Evolutionary conservation across 2,888 invertebrate genomes (phyloP).

Genomic region (Drosophila neotestacea): DNA sequence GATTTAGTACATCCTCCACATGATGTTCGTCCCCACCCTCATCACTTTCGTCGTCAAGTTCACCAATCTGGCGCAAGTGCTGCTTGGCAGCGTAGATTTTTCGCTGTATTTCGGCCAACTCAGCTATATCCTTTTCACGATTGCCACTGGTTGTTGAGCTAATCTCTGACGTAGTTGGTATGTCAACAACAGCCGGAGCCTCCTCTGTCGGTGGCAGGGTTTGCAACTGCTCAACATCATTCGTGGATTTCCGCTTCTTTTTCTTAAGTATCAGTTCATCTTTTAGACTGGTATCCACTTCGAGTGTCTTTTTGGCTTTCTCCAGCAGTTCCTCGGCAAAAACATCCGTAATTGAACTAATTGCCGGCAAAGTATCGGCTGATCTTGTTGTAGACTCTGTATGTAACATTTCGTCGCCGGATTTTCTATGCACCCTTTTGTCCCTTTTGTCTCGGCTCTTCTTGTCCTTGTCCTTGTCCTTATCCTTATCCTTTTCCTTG

Average conservation of each 20-base stretch:
- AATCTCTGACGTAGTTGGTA: constrained; percentile 86
- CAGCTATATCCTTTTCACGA: constrained; percentile 85
- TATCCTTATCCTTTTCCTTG: constrained; percentile 71
- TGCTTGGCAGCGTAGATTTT: constrained; percentile 87
- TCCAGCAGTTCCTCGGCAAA: constrained; percentile 88
- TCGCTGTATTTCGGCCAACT: constrained; percentile 87
- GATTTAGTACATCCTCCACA: constrained; percentile 89
- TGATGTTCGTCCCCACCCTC: constrained; percentile 84
- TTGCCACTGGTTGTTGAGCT: constrained; percentile 76
- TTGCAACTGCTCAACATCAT: constrained; percentile 35
- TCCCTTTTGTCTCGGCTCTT: constrained; percentile 73
- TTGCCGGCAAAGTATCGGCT: constrained; percentile 50
- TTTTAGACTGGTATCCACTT: constrained; percentile 69
- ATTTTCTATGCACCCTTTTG: constrained; percentile 63
- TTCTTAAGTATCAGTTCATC: constrained; percentile 78
- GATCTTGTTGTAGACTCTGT: constrained; percentile 40
- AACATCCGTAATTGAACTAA: constrained; percentile 87
- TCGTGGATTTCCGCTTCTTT: constrained; percentile 64
- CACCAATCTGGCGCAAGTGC: constrained; percentile 86
- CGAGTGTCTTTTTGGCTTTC: constrained; percentile 83
- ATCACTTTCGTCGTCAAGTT: constrained; percentile 78
- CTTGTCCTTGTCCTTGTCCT: constrained; percentile 66
- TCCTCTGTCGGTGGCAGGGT: constrained; percentile 53
- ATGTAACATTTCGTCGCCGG: constrained; percentile 56
- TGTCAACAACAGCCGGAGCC: constrained; percentile 85